These are phyloP conservation scores for Dicyrtoma fusca DNA, from an alignment of 2,888 invertebrate species.

Conservation along the genomic window DNA sequence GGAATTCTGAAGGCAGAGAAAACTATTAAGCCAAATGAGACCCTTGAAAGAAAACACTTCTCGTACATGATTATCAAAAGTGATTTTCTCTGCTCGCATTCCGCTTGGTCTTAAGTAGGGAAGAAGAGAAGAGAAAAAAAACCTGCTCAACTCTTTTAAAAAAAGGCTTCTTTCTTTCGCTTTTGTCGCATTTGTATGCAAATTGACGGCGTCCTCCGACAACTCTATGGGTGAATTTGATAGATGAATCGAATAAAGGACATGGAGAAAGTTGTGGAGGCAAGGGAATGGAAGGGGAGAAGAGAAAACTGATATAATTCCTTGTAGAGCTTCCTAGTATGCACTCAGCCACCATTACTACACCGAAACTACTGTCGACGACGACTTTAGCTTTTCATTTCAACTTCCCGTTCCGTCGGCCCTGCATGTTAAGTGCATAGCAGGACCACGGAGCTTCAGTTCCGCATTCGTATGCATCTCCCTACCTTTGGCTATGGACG, in stretches of 20 bases:
- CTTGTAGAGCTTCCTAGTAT: conserved; percentile 11
- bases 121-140: conserved; percentile 4
- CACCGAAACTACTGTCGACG: conserved; percentile 1
- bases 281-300: neutral
- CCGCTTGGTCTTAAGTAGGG: neutral
- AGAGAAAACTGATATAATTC: conserved; percentile 34
- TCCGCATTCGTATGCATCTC: too few species aligned
- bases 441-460: too few species aligned
- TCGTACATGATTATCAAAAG: conserved; percentile 36
- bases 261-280: conserved; percentile 27
- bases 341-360: neutral
- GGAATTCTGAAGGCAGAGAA: conserved; percentile 12
- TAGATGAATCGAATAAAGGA: conserved; percentile 37
- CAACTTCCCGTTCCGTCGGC: neutral
- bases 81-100: conserved; percentile 24
- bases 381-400: conserved; percentile 20
- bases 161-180: conserved; percentile 18
- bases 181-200: conserved; percentile 37
- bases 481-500: too few species aligned
- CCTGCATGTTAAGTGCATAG: neutral
- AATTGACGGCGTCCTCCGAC: conserved; percentile 37
- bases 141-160: conserved; percentile 15
- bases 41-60: conserved; percentile 33
- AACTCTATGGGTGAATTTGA: conserved; percentile 37
- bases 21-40: conserved; percentile 31